A percentile compares a stretch with the other conserved stretches of the same genome.
phyloP scores from a whole-genome alignment of 2,888 invertebrate genomes.

The Dyspetes luteomarginatus region DNA sequence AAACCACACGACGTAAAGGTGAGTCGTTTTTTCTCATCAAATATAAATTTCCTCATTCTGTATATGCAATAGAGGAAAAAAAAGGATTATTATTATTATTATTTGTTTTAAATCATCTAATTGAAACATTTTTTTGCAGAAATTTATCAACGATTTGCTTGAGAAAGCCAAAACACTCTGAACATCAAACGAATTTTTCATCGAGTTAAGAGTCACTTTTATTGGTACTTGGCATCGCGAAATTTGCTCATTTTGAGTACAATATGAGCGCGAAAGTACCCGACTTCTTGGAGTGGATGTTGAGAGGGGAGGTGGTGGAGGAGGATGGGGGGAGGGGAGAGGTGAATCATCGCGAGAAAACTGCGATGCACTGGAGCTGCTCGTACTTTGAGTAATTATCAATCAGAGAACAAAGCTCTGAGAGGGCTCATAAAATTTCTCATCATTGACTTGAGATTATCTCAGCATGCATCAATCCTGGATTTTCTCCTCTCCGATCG shows the following conservation, averaged over 20 bases:
- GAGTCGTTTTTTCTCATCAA: constrained; percentile 73
- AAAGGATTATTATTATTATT: no score
- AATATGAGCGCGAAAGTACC: not conserved
- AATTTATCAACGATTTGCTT: constrained; percentile 95
- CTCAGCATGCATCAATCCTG: constrained; percentile 32
- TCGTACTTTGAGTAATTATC: constrained; percentile 47
- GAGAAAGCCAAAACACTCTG: constrained; percentile 95
- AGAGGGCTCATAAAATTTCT: constrained; percentile 35
- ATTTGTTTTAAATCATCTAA: not conserved
- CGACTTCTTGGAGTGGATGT: no score
- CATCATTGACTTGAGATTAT: constrained; percentile 41
- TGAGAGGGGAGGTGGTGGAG: no score
- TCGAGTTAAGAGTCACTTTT: constrained; percentile 64
- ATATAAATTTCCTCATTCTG: constrained; percentile 30
- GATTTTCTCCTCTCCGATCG: constrained; percentile 18
- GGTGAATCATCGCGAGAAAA: constrained; percentile 16
- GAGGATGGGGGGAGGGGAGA: constrained; percentile 32
- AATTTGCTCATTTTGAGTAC: constrained; percentile 75
- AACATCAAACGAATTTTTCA: constrained; percentile 76
- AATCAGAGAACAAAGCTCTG: constrained; percentile 26
- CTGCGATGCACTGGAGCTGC: not conserved
- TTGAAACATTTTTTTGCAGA: constrained; percentile 88
- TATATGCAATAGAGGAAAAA: no score
- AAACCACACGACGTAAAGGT: constrained; percentile 95
- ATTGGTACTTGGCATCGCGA: constrained; percentile 67